Conservation (phyloP, 2,797 vertebrate species). For the Atherinosoma microstoma region DNA sequence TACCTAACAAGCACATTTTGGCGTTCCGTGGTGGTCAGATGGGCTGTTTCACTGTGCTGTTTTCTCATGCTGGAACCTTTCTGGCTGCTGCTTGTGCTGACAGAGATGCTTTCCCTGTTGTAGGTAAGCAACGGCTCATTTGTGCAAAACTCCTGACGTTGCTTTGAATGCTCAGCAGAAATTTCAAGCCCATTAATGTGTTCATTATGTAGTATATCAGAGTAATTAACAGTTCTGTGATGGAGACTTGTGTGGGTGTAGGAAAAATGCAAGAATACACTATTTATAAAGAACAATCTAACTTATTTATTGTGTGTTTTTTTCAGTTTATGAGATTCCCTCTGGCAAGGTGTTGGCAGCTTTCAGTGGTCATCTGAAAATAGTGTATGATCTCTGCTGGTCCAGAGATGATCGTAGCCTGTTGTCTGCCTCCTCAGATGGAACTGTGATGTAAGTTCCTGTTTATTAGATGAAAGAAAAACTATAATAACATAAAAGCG, state of each 20-base stretch:
- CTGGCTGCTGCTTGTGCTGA: constrained; percentile 94
- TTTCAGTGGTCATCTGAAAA: constrained; percentile 94
- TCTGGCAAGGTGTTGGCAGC: constrained; percentile 91
- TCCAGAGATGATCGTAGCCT: constrained; percentile 88
- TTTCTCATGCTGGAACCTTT: constrained; percentile 89
- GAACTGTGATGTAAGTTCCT: constrained; percentile 90
- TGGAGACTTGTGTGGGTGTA: background rate
- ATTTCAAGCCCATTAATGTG: constrained; percentile 2
- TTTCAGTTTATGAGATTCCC: constrained; percentile 95
- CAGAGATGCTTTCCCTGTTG: constrained; percentile 91
- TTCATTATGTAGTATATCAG: background rate
- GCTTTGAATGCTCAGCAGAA: constrained; percentile 6
- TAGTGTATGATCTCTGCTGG: constrained; percentile 98
- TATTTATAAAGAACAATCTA: background rate
- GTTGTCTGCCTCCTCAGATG: constrained; percentile 94
- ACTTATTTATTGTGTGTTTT: constrained; percentile 18
- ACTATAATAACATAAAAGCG: background rate
- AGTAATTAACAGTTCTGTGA: background rate
- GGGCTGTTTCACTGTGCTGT: constrained; percentile 92
- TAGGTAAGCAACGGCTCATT: constrained; percentile 81
- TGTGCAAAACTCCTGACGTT: constrained; percentile 10
- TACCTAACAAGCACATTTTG: constrained; percentile 92
- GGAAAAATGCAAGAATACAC: background rate
- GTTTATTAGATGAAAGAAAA: background rate
- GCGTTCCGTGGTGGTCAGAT: constrained; percentile 90